Base-by-base conservation (phyloP, 2,888 invertebrate genomes). In the Lypha dubia region DNA sequence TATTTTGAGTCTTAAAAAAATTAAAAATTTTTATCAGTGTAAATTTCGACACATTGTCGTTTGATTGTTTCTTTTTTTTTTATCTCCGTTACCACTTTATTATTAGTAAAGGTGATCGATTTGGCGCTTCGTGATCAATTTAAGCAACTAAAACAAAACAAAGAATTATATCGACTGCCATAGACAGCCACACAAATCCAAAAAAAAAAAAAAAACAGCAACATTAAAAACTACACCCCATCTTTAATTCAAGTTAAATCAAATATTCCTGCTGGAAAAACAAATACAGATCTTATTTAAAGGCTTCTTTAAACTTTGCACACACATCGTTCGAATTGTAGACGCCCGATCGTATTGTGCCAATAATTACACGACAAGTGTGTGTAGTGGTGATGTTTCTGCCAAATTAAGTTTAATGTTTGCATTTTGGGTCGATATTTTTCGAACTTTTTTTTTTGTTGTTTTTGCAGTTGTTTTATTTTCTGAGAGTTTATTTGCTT, bases 101-200 rank as follows among this genome's bases (percentile, higher is more conserved):
- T 88, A 88, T 88, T 88, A 88, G 89, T 86, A 51, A 89, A 92
- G 92, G 92, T 92, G 92, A 92, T 92, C 92, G 90, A 91, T 91
- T 92, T 92, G 92, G 92, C 92, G 92, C 92, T 91, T 92, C 87
- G 88, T 88, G 90, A 90, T 91, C 90, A 90, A 91, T 91, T 90
- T 90, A 63, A 68, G 41, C 58, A 62, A n/a, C n/a, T n/a, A n/a
- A n/a, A 65, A 65, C 53, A 80, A 56, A 56, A 35, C 9, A 62
- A 49, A 9, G 5, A 1, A 17, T 9, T 75, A 67, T 38, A 67
- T 49, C 60, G 20, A 70, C 70, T 32, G n/a, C 62, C 35, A 41
- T 67, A 70, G 67, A 80, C 70, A 79, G 46, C 0, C 63, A 73
- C 62, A 17, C 8, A 53, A 49, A n/a, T n/a, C n/a, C n/a, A n/a